Base-by-base conservation (phyloP, 1,140 invertebrate genomes). In the Bombus turneri region DNA sequence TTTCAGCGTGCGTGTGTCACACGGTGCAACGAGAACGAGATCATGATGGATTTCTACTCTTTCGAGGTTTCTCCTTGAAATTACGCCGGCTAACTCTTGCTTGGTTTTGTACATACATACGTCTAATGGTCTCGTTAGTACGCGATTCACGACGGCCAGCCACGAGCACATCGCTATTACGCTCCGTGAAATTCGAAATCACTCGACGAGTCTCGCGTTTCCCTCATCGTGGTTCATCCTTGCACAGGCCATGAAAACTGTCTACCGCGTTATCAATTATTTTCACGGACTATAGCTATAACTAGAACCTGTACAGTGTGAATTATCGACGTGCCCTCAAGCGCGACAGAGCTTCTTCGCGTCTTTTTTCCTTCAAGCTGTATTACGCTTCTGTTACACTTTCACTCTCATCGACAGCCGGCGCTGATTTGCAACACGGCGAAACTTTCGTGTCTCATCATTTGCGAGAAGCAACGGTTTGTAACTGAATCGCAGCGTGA, bases 91-190 rank as follows among this genome's bases (percentile, higher is more conserved):
- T 34, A 39, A 31, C 83, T 73, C 68, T 53, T 73, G 43, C 57
- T 57, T 43, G 34, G 57, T 75, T 75, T 81, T 71, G 43, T 43
- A 62, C 28, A 31, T 66, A 34, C 34, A 43, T 34, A 64, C 78
- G 79, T 64, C 62, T 66, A 74, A 85, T 85, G 83, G 41, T 85
- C 83, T 85, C 83, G 83, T 85, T 80, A 85, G 76, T 22, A 53
- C 66, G 15, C 66, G 68, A 79, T 80, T 80, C 76, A 76, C 66
- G 39, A 72, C 68, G 64, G 47, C 2, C n/a, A 39, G 4, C 41
- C 25, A 34, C 34, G 34, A 25, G n/a, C 37, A 31, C 64, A 28
- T 43, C 69, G 10, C 10, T 47, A 79, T 34, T 28, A 81, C 62
- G 86, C 74, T 62, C 47, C 68, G 69, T 74, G 81, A 83, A 68